Evolutionary conservation across 2,888 invertebrate genomes (phyloP).

Genomic region (Melanotus villosus): DNA sequence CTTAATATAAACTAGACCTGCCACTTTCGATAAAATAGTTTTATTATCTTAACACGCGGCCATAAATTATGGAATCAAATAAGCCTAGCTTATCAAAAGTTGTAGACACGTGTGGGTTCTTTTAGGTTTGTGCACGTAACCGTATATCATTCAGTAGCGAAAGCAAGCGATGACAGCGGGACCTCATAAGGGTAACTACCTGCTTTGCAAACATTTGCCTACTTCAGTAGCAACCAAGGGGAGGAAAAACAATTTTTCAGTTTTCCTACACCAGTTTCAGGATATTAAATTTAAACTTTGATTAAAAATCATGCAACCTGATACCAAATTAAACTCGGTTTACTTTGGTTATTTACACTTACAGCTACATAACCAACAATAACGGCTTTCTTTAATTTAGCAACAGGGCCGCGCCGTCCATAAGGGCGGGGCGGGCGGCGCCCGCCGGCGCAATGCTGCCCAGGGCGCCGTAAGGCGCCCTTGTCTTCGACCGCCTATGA

Average conservation of each 20-base stretch:
- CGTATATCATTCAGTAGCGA: conserved; percentile 8
- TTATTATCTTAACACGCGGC: background rate
- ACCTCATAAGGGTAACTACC: conserved; percentile 32
- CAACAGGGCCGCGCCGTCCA: too few species aligned
- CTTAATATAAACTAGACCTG: background rate
- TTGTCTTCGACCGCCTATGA: too few species aligned
- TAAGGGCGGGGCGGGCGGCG: too few species aligned
- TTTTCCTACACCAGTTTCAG: background rate
- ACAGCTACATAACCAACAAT: too few species aligned
- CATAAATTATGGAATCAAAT: background rate
- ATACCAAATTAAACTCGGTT: too few species aligned
- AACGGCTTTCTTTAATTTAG: too few species aligned
- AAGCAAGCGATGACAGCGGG: conserved; percentile 22
- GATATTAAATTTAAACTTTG: conserved; percentile 1
- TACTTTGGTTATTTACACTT: too few species aligned
- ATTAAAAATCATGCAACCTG: background rate
- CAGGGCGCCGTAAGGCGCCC: too few species aligned
- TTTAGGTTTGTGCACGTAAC: conserved; percentile 11
- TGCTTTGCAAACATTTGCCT: conserved; percentile 31
- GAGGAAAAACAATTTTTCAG: conserved; percentile 30
- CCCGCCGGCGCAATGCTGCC: too few species aligned
- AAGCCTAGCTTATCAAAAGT: background rate
- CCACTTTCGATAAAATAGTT: background rate
- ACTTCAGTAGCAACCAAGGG: conserved; percentile 9
- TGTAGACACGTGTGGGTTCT: background rate